Conservation (phyloP, 2,113 vertebrate genomes). For the Hiodon alosoides region DNA sequence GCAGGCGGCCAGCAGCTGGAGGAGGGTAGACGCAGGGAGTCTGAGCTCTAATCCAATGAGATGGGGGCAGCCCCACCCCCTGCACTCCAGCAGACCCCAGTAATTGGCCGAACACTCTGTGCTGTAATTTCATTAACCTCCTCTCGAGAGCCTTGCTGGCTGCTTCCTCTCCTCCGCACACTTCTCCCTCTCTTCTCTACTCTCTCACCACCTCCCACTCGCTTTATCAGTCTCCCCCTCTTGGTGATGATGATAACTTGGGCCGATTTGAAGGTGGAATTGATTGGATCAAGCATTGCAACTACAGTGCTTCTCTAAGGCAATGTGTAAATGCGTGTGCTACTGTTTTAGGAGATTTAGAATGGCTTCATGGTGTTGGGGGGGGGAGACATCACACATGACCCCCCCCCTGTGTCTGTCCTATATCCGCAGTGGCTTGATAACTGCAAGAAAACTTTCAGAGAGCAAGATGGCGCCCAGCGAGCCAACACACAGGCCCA, state of each 20-base stretch:
- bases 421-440: conserved; percentile 78
- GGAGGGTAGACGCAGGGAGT: conserved; percentile 59
- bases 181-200: too few species aligned
- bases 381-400: not conserved
- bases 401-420: conserved; percentile 7
- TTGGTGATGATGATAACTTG: too few species aligned
- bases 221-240: too few species aligned
- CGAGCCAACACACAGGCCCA: conserved; percentile 74
- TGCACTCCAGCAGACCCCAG: conserved; percentile 58
- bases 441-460: conserved; percentile 92
- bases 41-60: conserved; percentile 75
- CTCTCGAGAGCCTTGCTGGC: conserved; percentile 18
- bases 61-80: conserved; percentile 49
- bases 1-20: conserved; percentile 42
- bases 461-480: conserved; percentile 74
- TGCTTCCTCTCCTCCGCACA: too few species aligned
- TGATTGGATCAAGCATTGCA: too few species aligned
- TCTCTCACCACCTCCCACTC: too few species aligned
- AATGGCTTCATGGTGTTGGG: not conserved
- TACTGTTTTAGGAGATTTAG: not conserved
- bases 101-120: conserved; percentile 70
- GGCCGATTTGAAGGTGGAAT: too few species aligned
- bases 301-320: too few species aligned
- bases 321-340: too few species aligned
- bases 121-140: conserved; percentile 72